A percentile compares a stretch with the other conserved stretches of the same genome.
Conservation (phyloP, 92 coral and sea anemone species). For the Zoanthus solanderi region DNA sequence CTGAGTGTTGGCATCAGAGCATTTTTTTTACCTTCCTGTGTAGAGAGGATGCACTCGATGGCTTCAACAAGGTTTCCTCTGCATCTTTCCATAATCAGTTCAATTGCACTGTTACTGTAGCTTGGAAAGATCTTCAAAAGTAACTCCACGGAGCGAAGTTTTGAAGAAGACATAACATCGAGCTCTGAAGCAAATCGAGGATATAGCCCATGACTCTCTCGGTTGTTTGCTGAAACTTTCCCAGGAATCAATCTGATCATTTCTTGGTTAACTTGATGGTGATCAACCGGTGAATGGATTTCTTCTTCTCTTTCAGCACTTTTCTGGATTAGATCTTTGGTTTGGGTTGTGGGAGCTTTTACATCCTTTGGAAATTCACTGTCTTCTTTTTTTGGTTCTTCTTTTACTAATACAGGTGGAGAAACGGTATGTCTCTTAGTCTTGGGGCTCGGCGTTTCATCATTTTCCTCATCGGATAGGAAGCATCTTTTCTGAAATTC, state of each 20-base stretch:
- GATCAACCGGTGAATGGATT: conserved; percentile 12
- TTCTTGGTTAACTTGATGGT: conserved; percentile 19
- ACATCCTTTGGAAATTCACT: conserved; percentile 28
- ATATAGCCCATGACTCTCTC: neutral
- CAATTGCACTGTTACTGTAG: conserved; percentile 80
- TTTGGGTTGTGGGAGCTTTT: conserved; percentile 24
- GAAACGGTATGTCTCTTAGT: conserved; percentile 72
- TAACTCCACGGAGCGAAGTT: conserved; percentile 79
- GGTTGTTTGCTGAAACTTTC: conserved; percentile 47
- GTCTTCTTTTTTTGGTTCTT: conserved; percentile 40
- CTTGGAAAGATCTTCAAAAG: conserved; percentile 87
- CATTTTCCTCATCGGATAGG: conserved; percentile 62
- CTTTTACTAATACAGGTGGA: conserved; percentile 76
- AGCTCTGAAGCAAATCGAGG: conserved; percentile 63
- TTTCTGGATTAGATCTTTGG: neutral
- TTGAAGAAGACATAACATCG: conserved; percentile 52
- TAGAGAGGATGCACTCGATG: conserved; percentile 83
- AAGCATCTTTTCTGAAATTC: conserved; percentile 73
- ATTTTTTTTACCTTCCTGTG: conserved; percentile 60
- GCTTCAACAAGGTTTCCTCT: conserved; percentile 91
- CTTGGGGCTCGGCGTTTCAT: conserved; percentile 68
- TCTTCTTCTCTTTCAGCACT: neutral
- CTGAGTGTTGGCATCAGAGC: conserved; percentile 24
- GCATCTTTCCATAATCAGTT: conserved; percentile 84
- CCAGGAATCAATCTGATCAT: conserved; percentile 48